Evolutionary conservation across 1,140 invertebrate species (phyloP), one percentile per base, ranked within the genome.

Genomic region (Cardiocondyla obscurior): DNA sequence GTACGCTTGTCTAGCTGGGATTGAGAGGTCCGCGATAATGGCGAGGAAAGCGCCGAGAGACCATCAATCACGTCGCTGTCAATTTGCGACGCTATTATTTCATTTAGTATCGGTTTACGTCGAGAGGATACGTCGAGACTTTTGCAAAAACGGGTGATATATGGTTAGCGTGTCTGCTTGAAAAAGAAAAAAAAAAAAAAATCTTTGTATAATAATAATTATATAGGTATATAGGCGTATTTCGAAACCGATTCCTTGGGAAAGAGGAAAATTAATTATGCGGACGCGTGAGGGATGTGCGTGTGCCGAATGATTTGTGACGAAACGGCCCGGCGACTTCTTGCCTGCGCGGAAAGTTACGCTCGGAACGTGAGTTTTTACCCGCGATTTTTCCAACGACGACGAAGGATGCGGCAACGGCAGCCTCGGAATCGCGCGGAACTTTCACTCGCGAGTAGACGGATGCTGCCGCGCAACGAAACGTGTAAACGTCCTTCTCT

Each of bases 371-470:
- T 6, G 57, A 36, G 46, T 74, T 85, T 85, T 79, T 67, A n/a
- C 44, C 16, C 44, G 33, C 74, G 19, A 46, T 39, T 82, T 86
- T 86, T 86, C 82, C 69, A 82, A 57, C 53, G 39, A 30, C 22
- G n/a, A 22, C n/a, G 74, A 46, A 19, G n/a, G 19, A 39, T n/a
- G 30, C 25, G 53, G 19, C 51, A 58, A 5, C 70, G 19, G 12
- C 39, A 30, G 10, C 36, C 14, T 51, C 49, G 84, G 49, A 60
- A 67, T 77, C 53, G 53, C 69, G 30, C n/a, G 49, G 49, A 76
- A 85, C 85, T 86, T 86, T 86, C 85, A 85, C 85, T 85, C 84
- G 57, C 12, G 10, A 64, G 58, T 36, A 33, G 30, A 64, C 14
- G 49, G 42, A 33, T 36, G 28, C 42, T 64, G 72, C 53, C n/a